phyloP scores from a whole-genome alignment of 2,113 vertebrate genomes.

The Phoxinus phoxinus region DNA sequence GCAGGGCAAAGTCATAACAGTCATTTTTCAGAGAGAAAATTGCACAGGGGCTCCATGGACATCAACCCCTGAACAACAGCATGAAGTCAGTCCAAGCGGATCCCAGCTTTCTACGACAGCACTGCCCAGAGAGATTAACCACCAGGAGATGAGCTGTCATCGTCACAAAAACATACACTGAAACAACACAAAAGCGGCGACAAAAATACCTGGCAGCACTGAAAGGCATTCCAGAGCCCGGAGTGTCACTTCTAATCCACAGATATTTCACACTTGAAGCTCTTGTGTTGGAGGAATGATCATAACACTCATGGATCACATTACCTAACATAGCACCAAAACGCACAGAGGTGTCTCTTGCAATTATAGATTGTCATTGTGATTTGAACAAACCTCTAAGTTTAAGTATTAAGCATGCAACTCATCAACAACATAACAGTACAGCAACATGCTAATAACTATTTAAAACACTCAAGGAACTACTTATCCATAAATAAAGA shows the following conservation, averaged over 20 bases:
- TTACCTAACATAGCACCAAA: not conserved
- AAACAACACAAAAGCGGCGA: constrained; percentile 5
- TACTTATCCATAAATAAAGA: too few relatives aligned
- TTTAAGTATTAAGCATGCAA: not conserved
- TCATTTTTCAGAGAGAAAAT: constrained; percentile 20
- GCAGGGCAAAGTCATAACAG: constrained; percentile 28
- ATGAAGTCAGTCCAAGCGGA: not conserved
- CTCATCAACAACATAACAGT: not conserved
- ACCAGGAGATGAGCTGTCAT: constrained; percentile 28
- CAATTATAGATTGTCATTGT: not conserved
- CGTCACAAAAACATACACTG: constrained; percentile 40
- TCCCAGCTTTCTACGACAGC: not conserved
- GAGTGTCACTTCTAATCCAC: constrained; percentile 8
- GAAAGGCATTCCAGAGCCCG: constrained; percentile 22
- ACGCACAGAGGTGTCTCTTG: not conserved
- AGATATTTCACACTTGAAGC: not conserved
- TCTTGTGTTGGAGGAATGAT: not conserved
- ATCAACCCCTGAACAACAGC: constrained; percentile 19
- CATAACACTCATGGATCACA: not conserved
- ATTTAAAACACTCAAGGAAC: too few relatives aligned
- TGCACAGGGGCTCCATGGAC: not conserved
- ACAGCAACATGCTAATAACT: not conserved
- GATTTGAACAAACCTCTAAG: not conserved
- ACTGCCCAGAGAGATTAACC: not conserved
- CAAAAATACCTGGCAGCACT: constrained; percentile 35